Evolutionary conservation across 1,140 invertebrate genomes (phyloP).

Genomic region (Drosophila gunungcola): DNA sequence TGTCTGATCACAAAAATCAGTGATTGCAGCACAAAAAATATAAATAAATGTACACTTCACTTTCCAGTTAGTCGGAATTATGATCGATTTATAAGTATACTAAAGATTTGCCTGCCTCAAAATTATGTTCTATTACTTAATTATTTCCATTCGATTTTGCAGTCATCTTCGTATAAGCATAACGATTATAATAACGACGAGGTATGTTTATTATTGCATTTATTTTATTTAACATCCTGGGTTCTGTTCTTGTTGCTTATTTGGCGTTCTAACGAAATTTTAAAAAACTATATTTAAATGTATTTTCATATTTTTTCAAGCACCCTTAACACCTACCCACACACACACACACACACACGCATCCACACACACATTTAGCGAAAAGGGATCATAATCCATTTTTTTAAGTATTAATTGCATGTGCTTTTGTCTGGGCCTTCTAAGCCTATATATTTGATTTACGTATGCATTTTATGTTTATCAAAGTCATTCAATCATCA

Average conservation of each 20-base stretch:
- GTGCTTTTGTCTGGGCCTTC: constrained; percentile 8
- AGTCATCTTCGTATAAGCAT: constrained; percentile 79
- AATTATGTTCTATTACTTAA: constrained; percentile 61
- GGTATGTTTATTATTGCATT: constrained; percentile 71
- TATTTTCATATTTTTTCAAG: not conserved
- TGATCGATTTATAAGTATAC: constrained; percentile 8
- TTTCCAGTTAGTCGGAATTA: constrained; percentile 16
- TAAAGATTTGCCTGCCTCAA: constrained; percentile 21
- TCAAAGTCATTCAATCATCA: constrained; percentile 47
- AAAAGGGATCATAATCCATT: constrained; percentile 20
- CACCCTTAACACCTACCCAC: constrained; percentile 20
- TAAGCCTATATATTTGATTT: not conserved
- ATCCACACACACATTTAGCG: constrained; percentile 4
- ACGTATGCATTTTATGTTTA: constrained; percentile 19
- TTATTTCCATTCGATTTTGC: constrained; percentile 71
- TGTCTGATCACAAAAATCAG: constrained; percentile 1
- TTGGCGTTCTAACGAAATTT: not conserved
- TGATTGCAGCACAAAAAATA: constrained; percentile 13
- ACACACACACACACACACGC: constrained; percentile 13
- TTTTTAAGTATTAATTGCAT: constrained; percentile 19
- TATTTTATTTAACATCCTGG: constrained; percentile 44
- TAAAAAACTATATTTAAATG: not conserved
- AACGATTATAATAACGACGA: constrained; percentile 74
- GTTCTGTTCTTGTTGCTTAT: constrained; percentile 12
- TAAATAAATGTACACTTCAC: constrained; percentile 16